phyloP scores from a whole-genome alignment of 2,113 vertebrate genomes.

The Opisthocomus hoazin region DNA sequence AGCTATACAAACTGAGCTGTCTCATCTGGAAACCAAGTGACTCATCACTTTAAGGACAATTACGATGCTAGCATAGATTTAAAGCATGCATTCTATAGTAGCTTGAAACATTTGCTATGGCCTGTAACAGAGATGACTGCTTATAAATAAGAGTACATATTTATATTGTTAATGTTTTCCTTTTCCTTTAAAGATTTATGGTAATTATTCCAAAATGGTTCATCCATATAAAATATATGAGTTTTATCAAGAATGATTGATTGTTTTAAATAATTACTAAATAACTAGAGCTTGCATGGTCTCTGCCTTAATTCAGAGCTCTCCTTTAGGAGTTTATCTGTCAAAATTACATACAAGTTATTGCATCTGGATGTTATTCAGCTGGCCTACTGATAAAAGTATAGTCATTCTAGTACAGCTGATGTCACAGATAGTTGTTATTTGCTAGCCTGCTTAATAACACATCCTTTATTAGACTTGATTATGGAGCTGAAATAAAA shows the following conservation, averaged over 20 bases:
- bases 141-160: not conserved
- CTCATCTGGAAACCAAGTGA: conserved; percentile 12
- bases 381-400: not conserved
- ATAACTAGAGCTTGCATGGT: not conserved
- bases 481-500: not conserved
- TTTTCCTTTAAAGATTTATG: not conserved
- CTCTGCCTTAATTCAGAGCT: not conserved
- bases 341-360: not conserved
- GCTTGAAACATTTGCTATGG: not conserved
- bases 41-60: not conserved
- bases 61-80: not conserved
- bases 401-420: not conserved
- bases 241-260: not conserved
- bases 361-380: not conserved
- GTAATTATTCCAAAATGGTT: not conserved
- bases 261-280: not conserved
- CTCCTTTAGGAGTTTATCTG: not conserved
- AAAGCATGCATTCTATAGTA: not conserved
- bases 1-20: not conserved
- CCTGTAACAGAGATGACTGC: not conserved
- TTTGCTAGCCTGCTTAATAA: not conserved
- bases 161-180: not conserved
- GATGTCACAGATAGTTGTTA: not conserved
- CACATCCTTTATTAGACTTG: not conserved
- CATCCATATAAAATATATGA: not conserved